Conservation (phyloP, 1,140 invertebrate species). For the Sminthurinus signatus region DNA sequence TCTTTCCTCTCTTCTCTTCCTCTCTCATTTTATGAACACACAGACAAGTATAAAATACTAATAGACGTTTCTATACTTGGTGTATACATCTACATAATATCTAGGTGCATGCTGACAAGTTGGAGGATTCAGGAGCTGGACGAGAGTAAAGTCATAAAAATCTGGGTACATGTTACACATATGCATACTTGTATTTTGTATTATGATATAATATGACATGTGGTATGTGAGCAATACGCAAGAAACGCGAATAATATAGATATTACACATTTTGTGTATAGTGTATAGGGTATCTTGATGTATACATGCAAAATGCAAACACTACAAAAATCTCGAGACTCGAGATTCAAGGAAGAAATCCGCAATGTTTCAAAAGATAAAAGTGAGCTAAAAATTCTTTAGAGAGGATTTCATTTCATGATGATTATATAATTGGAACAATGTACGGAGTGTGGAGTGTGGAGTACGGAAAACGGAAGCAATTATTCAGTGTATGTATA, state of each 20-base stretch:
- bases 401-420: not conserved
- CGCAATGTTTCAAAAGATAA: not conserved
- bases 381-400: not conserved
- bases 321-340: not conserved
- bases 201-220: too few species aligned
- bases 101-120: too few species aligned
- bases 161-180: too few species aligned
- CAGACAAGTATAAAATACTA: too few species aligned
- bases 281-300: not conserved
- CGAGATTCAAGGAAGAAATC: not conserved
- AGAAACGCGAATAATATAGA: not conserved
- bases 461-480: not conserved
- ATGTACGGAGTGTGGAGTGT: not conserved
- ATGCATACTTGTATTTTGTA: too few species aligned
- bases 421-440: not conserved
- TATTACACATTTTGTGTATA: not conserved
- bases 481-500: not conserved
- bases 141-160: too few species aligned
- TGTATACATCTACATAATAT: too few species aligned
- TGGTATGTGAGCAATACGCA: too few species aligned
- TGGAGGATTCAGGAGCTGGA: too few species aligned
- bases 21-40: too few species aligned
- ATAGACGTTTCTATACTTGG: too few species aligned
- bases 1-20: too few species aligned
- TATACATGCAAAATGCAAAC: not conserved